Evolutionary conservation across 2,888 invertebrate species (phyloP), one percentile per base, ranked within the genome.

Genomic region (Athetis lepigone): DNA sequence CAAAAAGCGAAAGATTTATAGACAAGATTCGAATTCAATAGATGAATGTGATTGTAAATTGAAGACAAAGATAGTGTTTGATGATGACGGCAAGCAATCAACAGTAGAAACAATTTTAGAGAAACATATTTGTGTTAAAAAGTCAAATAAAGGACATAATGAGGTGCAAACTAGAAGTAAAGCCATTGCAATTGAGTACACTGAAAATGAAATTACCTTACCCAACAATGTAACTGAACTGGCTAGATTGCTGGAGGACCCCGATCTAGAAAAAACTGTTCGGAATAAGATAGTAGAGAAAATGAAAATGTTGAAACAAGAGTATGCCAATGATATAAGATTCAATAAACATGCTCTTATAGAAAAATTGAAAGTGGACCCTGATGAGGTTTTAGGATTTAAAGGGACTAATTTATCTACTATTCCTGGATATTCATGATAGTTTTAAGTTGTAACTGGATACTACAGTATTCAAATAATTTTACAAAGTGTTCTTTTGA

Each of bases 51-150:
- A 76, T 2, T 94, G 93, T 75, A 71, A 69, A 54, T 62, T 75
- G 0, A 92, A 90, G 37, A 92, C 84, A 66, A 94, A 92, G 79
- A 91, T 91, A 52, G 75, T 93, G 7, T 95, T 92, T 85, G 90
- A 91, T 75, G 94, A 95, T 29, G 85, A 92, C 7, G 95, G 94
- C 1, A 76, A 86, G 37, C 83, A 90, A 75, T 72, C 82, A 23
- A 58, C 73, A 2, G 78, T 84, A 27, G 85, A 87, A 40, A 62
- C 73, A 6, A 43, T 57, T 3, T 64, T 70, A 1, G 75, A 84
- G 2, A 85, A 83, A 1, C 93, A 94, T 62, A 86, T 92, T 62
- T 94, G 94, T 66, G 80, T 84, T 0, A 84, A 83, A 50, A 90
- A 82, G 68, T 47, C 77, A 13, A 83, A 79, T 51, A 54, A 43